Percentiles rank a stretch among this genome's conserved stretches.
Conservation (phyloP, 2,113 vertebrate genomes). For the Brachyhypopomus gauderio region DNA sequence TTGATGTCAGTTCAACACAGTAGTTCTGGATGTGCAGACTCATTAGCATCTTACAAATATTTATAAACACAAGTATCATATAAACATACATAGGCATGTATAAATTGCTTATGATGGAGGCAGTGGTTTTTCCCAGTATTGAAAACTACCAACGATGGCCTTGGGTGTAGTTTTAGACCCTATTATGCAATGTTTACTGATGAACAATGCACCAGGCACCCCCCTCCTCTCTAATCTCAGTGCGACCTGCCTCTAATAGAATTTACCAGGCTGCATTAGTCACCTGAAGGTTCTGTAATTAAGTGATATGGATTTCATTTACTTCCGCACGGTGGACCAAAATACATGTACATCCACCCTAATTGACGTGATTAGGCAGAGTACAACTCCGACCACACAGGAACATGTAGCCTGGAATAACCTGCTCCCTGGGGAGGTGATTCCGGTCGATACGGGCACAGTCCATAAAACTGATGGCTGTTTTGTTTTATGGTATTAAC, state of each 20-base stretch:
- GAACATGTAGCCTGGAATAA: slow-evolving; percentile 44
- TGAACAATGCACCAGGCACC: background rate
- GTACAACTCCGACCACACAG: slow-evolving; percentile 27
- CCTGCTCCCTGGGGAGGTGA: slow-evolving; percentile 14
- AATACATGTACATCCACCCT: slow-evolving; percentile 28
- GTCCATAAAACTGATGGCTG: slow-evolving; percentile 10
- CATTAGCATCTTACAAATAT: too few species aligned
- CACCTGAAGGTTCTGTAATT: slow-evolving; percentile 8
- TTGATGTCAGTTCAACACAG: too few species aligned
- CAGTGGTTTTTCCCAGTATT: too few species aligned
- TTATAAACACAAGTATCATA: too few species aligned
- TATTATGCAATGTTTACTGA: background rate
- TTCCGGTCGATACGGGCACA: background rate
- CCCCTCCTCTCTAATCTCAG: background rate
- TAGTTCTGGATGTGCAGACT: too few species aligned
- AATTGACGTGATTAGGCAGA: slow-evolving; percentile 34
- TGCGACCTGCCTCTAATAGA: slow-evolving; percentile 28
- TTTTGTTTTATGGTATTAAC: background rate
- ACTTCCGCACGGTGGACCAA: slow-evolving; percentile 23
- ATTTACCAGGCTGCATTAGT: slow-evolving; percentile 14
- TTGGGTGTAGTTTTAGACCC: background rate
- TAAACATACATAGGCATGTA: too few species aligned
- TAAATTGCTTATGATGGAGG: too few species aligned
- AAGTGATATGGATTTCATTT: slow-evolving; percentile 45
- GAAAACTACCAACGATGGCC: too few species aligned